Base-by-base conservation (phyloP, 2,888 invertebrate genomes). In the Eurytoma californica region DNA sequence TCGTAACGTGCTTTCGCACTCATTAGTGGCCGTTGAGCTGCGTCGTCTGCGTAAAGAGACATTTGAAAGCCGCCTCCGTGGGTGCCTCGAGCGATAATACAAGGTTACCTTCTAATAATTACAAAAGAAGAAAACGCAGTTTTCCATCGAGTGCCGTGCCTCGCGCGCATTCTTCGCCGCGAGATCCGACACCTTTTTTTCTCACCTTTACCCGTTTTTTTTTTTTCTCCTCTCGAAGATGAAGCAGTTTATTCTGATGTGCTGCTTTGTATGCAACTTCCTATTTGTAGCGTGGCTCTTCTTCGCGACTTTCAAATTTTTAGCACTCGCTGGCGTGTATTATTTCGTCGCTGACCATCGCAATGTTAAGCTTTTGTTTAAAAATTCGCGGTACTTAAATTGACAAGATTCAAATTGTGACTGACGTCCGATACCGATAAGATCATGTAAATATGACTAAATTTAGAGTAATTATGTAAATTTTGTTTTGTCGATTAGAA, bases 231-330 rank as follows among this genome's bases (percentile, higher is more conserved):
- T 12, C 7, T 51, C 20, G n/a, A 70, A 63, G n/a, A 76, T 76
- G 76, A 51, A 53, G 63, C 47, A 69, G 14, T 63, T 57, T 7
- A 16, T 79, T 14, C 13, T 79, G 47, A 49, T 79, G 58, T 79
- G 79, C 53, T 74, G 70, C 5, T 74, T 79, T 53, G 65, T 74
- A 9, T 53, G 61, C 65, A 79, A 74, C 18, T 70, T 74, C 39
- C 30, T 79, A 1, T 14, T 69, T 16, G 55, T 79, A 2, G 12
- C 47, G 55, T 74, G 74, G 51, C 39, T 73, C 1, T 51, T 65
- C 20, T 79, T 39, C 24, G 65, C n/a, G 14, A 51, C 58, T 5
- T 28, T 70, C 14, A 65, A 16, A 57, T 24, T 57, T 7, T 57
- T 63, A n/a, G 39, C 65, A 3, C 49, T 57, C 2, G 13, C 30